Conservation (phyloP, 1,140 invertebrate species). For the Hormaphis cornu region DNA sequence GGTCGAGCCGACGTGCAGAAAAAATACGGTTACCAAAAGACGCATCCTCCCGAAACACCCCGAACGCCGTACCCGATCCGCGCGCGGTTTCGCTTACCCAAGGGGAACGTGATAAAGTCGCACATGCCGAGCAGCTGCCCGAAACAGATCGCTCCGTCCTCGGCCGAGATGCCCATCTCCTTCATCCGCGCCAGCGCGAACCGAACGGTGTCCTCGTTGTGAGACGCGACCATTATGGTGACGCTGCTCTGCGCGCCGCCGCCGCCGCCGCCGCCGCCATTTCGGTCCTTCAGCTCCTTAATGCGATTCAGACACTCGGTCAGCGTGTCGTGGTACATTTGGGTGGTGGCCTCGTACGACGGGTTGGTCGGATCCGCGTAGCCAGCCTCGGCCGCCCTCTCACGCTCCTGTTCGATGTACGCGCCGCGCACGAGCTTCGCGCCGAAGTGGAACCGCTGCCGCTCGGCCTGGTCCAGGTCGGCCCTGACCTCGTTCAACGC, state of each 20-base stretch:
- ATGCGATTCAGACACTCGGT: conserved; percentile 75
- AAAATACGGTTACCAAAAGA: too few relatives aligned
- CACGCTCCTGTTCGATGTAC: conserved; percentile 93
- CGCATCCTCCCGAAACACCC: too few relatives aligned
- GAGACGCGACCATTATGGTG: conserved; percentile 95
- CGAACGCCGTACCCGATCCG: too few relatives aligned
- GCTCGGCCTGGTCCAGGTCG: conserved; percentile 86
- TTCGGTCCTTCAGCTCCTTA: conserved; percentile 57
- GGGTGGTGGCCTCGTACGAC: conserved; percentile 78
- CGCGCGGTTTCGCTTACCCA: conserved; percentile 78
- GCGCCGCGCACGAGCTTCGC: conserved; percentile 96
- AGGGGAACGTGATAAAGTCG: conserved; percentile 91
- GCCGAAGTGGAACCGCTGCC: conserved; percentile 95
- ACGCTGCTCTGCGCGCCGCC: conserved; percentile 66
- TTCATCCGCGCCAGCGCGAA: conserved; percentile 61
- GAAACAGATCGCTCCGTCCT: conserved; percentile 92
- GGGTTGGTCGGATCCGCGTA: conserved; percentile 94
- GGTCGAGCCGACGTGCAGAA: too few relatives aligned
- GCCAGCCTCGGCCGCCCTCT: conserved; percentile 72
- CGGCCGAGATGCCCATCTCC: conserved; percentile 74
- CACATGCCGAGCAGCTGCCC: conserved; percentile 97
- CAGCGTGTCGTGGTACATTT: conserved; percentile 80
- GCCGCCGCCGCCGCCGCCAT: conserved; percentile 54
- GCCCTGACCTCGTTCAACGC: conserved; percentile 77
- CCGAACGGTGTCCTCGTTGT: conserved; percentile 91